Evolutionary conservation across 2,888 invertebrate species (phyloP), one percentile per base, ranked within the genome.

Genomic region (Thymelicus lineola): DNA sequence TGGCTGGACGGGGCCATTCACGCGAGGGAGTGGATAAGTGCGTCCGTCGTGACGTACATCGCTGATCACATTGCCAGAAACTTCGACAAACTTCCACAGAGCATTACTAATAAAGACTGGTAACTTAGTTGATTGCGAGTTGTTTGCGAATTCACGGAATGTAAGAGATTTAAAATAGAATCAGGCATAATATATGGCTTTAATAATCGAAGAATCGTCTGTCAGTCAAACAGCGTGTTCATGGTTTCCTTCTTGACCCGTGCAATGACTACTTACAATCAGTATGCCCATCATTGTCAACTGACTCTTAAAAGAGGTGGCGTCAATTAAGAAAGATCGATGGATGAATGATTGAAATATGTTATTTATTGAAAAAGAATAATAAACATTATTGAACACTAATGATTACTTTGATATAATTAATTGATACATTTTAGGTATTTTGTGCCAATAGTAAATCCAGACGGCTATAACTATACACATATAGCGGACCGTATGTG

Each of bases 11-110:
- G 96, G n/a, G 97, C 97, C 10, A 97, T 97, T 76, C 98, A 98
- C 82, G 97, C 98, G 0, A 94, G 98, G 61, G 99, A 99, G 94
- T 99, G 97, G 97, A 97, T 97, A 72, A 96, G 96, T 28, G 96
- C 97, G 0, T 96, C 97, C 0, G 95, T 96, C 0, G 97, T 97
- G 0, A 96, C 97, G 0, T 97, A 95, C 81, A 94, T 97, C 58
- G 96, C 97, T 70, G 95, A 97, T 82, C 94, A 96, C 76, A 86
- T 98, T 60, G 95, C 96, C 0, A 95, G 95, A 76, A 96, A 97
- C 79, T 96, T 96, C 82, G 95, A 96, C 20, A 89, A 86, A 6
- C 93, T 95, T 71, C 95, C 97, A 0, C 86, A 91, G 17, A 94
- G 90, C 42, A 95, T 98, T 76, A 97, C 96, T 82, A 97, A 97